phyloP scores from a whole-genome alignment of 2,888 invertebrate genomes.

The Lycia hirtaria region DNA sequence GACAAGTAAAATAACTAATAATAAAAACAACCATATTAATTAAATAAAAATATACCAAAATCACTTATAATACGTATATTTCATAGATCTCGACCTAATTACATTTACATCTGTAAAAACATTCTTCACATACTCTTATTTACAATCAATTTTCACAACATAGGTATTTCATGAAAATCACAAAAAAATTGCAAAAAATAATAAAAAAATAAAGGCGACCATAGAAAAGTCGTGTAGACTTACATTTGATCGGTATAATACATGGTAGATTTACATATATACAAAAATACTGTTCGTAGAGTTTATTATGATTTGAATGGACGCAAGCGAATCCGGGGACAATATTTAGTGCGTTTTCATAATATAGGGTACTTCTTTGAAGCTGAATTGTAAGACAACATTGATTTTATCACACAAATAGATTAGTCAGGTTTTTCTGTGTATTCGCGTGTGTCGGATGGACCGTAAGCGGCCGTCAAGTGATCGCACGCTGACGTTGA shows the following conservation, averaged over 20 bases:
- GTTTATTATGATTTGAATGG: neutral
- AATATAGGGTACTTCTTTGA: neutral
- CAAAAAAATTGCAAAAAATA: conserved; percentile 59
- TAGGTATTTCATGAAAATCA: conserved; percentile 61
- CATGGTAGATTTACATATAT: conserved; percentile 45
- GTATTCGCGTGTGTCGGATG: too few relatives aligned
- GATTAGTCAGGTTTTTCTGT: neutral
- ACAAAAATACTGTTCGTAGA: conserved; percentile 48
- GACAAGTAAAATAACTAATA: too few relatives aligned
- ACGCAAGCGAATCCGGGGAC: conserved; percentile 13
- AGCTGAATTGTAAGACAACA: neutral
- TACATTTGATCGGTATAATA: conserved; percentile 50
- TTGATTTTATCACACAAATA: neutral
- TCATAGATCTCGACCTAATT: conserved; percentile 79
- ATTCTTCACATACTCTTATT: conserved; percentile 61
- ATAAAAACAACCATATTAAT: too few relatives aligned
- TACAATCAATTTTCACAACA: conserved; percentile 65
- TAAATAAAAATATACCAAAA: conserved; percentile 50
- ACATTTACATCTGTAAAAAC: conserved; percentile 71
- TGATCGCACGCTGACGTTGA: too few relatives aligned
- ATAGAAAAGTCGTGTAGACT: conserved; percentile 35
- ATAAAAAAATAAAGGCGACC: conserved; percentile 23
- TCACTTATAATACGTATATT: conserved; percentile 71
- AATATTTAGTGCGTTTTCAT: neutral
- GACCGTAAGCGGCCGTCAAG: too few relatives aligned